Evolutionary conservation across 2,797 vertebrate genomes (phyloP), one percentile per base, ranked within the genome.

Genomic region (Danio kyathit): DNA sequence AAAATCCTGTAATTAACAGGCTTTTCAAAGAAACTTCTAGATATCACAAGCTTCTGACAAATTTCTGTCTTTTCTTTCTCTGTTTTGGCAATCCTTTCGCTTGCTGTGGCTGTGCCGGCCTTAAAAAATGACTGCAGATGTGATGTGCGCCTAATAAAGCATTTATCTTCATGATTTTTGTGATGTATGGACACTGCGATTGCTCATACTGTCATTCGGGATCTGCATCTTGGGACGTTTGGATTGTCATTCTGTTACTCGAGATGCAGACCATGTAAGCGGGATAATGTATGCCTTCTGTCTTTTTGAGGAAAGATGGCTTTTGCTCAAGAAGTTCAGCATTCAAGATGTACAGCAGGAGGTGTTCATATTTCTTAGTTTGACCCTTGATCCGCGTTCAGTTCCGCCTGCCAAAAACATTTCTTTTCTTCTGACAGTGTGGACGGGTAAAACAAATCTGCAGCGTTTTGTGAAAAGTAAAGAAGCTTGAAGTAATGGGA

Each of bases 1-100:
- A 88, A 87, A 93, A 91, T 91, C 89, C 91, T 93, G 90, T 92
- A 90, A 91, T 92, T 90, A 89, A 83, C 71, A 80, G 67, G 79
- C 84, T 82, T 83, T 88, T 87, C 88, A 83, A 67, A 76, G 81
- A 89, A 92, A 89, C 87, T 64, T 59, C 61, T 65, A 83, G 81
- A 84, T 82, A 81, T 89, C 90, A 86, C 80, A 76, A 64, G 40
- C 44, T 75, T 29, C n/a, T n/a, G 66, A 67, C 8, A 67, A n/a
- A 38, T 75, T 51, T 69, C 6, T 65, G 41, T 72, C 29, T 46
- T 19, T 73, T 14, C 72, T 19, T 51, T 51, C 7, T 61, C n/a
- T 13, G 13, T 29, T 60, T 41, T 65, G 48, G 49, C 57, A 65
- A 38, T 51, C 46, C 14, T 70, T 64, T 74, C 14, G 74, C n/a